Percentiles rank a stretch among this genome's conserved stretches.
Evolutionary conservation across 2,888 invertebrate genomes (phyloP).

Genomic region (Strigamia transsilvanica): DNA sequence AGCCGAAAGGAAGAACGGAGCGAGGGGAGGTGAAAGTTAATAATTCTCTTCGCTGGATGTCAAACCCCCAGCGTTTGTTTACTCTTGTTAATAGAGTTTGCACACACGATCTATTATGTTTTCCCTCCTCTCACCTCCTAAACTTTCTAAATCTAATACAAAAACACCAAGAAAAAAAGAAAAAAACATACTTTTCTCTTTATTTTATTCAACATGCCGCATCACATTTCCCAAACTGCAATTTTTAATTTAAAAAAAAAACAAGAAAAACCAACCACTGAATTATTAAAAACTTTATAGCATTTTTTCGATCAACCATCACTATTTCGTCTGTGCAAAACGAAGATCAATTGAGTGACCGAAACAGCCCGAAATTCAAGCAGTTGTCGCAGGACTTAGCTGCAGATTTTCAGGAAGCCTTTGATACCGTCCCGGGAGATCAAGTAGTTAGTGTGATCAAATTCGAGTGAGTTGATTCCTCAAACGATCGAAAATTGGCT

Average conservation of each 20-base stretch:
- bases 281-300: slow-evolving; percentile 60
- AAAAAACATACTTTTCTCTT: neutral
- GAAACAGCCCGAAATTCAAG: slow-evolving; percentile 71
- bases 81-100: neutral
- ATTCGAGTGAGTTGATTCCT: slow-evolving; percentile 74
- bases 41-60: neutral
- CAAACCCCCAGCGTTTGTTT: neutral
- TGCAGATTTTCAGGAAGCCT: slow-evolving; percentile 70
- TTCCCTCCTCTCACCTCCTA: neutral
- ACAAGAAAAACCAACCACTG: no score
- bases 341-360: slow-evolving; percentile 69
- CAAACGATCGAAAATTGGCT: slow-evolving; percentile 67
- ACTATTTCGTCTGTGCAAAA: slow-evolving; percentile 72
- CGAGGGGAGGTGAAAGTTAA: neutral
- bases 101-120: neutral
- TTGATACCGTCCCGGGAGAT: slow-evolving; percentile 68
- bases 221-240: no score
- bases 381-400: slow-evolving; percentile 71
- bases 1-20: neutral
- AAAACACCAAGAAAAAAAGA: neutral
- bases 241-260: no score
- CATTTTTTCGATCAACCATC: slow-evolving; percentile 69
- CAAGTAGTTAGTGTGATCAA: slow-evolving; percentile 73
- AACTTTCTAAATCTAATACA: neutral
- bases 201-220: no score